Base-by-base conservation (phyloP, 2,113 vertebrate species). In the Sterrhoptilus dennistouni region DNA sequence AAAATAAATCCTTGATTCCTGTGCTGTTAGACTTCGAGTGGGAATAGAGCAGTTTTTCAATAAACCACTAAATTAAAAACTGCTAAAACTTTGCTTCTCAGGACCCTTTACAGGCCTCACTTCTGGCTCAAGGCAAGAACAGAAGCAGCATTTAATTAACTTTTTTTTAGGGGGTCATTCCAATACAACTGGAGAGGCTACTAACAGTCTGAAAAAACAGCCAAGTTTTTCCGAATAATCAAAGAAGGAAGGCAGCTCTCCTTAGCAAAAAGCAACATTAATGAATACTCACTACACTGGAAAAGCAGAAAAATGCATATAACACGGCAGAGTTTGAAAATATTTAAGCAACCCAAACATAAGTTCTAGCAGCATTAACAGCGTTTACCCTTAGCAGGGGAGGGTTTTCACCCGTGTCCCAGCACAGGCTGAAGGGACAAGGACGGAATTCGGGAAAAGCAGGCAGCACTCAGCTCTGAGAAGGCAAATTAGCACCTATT, bases 371-470 rank as follows among this genome's bases (percentile, higher is more conserved):
- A 56, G 44, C 49, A 85, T 7, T 8, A 63, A 22, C 7, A 71
- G 28, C 1, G 1, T 61, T 69, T 74, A 36, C 19, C 33, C 35
- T 47, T 36, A 2, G 0, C 14, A 83, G n/a, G 56, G 25, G 8
- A 27, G 5, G n/a, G 27, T 9, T 13, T 59, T 47, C 33, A 44
- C 5, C 52, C 52, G 22, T 0, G 1, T 10, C 27, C 31, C n/a
- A 42, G 35, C n/a, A 50, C 5, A 27, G n/a, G 53, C 36, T 16
- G 15, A 54, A 64, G 53, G 12, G 24, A 59, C 42, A 64, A 0
- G 0, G 28, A 36, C 36, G 14, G 20, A 86, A 42, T 2, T 8
- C 5, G 6, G 54, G 21, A 74, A 72, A 83, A 66, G 3, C 80
- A 66, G 38, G 45, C 31, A 53, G 44, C 33, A 24, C 57, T 29